phyloP scores from a whole-genome alignment of 1,140 invertebrate species.

The Drosophila kurseongensis region DNA sequence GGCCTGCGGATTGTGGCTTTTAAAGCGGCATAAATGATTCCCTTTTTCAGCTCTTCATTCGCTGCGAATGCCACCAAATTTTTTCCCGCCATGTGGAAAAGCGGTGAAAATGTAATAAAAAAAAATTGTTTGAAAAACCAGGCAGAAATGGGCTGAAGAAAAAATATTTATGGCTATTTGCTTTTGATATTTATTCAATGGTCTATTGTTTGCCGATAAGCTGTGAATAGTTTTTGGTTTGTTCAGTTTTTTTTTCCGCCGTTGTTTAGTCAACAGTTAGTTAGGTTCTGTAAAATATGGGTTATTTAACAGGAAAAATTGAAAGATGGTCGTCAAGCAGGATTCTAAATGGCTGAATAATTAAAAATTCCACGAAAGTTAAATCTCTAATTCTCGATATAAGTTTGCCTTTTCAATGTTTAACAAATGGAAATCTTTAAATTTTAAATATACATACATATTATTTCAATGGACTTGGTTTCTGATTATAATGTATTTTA shows the following conservation, averaged over 20 bases:
- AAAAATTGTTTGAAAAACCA: conserved; percentile 31
- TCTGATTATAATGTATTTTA: background rate
- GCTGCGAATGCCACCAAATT: conserved; percentile 52
- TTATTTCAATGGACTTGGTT: too few species aligned
- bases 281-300: conserved; percentile 18
- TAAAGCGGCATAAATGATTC: conserved; percentile 79
- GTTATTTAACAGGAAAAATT: conserved; percentile 9
- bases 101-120: conserved; percentile 37
- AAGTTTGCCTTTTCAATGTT: too few species aligned
- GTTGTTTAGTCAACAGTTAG: conserved; percentile 39
- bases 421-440: too few species aligned
- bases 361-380: background rate
- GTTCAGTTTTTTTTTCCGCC: conserved; percentile 5
- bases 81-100: conserved; percentile 67
- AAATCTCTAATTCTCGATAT: background rate
- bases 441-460: too few species aligned
- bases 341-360: conserved; percentile 4
- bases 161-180: conserved; percentile 79
- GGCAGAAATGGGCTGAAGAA: conserved; percentile 51
- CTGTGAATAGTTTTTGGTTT: conserved; percentile 68
- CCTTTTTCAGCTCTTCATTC: conserved; percentile 34
- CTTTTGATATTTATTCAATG: conserved; percentile 81
- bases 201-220: conserved; percentile 79
- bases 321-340: conserved; percentile 1
- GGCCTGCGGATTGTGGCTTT: conserved; percentile 70